A percentile compares a stretch with the other conserved stretches of the same genome.
Conservation (phyloP, 2,888 invertebrate genomes). For the Zaprionus lineosus region DNA sequence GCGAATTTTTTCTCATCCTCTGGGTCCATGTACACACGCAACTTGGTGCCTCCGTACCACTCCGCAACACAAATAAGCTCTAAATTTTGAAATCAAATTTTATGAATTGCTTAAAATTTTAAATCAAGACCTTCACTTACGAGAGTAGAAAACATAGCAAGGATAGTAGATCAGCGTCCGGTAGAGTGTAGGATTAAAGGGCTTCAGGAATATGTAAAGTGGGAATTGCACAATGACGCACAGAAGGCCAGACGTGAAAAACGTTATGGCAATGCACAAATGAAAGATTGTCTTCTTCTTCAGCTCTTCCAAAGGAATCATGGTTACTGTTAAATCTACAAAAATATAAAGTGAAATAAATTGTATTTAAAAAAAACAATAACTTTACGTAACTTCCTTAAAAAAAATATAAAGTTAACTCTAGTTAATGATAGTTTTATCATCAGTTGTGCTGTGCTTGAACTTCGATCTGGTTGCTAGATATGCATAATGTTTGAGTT, state of each 20-base stretch:
- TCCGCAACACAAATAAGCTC: constrained; percentile 95
- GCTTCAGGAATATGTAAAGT: constrained; percentile 90
- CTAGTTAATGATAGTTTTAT: too few relatives aligned
- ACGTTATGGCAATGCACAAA: constrained; percentile 88
- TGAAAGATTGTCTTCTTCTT: constrained; percentile 24
- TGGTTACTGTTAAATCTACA: constrained; percentile 9
- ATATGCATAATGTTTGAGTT: too few relatives aligned
- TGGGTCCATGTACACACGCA: constrained; percentile 89
- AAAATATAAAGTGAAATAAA: background rate
- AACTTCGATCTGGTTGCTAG: too few relatives aligned
- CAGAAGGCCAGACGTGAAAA: constrained; percentile 92
- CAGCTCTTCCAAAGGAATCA: constrained; percentile 10
- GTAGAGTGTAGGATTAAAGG: constrained; percentile 90
- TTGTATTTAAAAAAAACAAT: background rate
- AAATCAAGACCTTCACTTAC: constrained; percentile 88
- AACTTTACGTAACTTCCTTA: constrained; percentile 39
- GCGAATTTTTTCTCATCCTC: constrained; percentile 89
- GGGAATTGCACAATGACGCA: constrained; percentile 91
- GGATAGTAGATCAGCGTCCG: constrained; percentile 94
- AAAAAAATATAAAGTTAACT: too few relatives aligned
- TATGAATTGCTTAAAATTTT: background rate
- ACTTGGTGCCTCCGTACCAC: constrained; percentile 94
- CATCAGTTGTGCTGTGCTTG: too few relatives aligned
- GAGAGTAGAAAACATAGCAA: constrained; percentile 92
- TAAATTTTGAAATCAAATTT: constrained; percentile 80